phyloP scores from a whole-genome alignment of 2,888 invertebrate genomes.

The Eristalis arbustorum region DNA sequence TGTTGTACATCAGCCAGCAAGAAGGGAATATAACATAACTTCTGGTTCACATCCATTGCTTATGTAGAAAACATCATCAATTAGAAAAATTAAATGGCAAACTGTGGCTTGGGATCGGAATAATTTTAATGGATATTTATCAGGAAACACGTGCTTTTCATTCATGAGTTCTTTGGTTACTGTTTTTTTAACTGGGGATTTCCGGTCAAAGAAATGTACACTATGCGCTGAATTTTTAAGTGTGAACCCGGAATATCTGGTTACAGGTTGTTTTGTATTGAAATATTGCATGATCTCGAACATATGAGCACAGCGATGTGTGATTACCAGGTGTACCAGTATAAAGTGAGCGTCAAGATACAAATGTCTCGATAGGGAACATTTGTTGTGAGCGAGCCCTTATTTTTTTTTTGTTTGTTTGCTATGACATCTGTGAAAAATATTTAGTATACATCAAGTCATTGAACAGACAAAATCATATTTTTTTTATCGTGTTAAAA shows the following conservation, averaged over 20 bases:
- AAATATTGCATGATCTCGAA: conserved; percentile 17
- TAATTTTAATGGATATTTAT: conserved; percentile 9
- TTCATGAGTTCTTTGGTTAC: conserved; percentile 1
- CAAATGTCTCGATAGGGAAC: too few relatives aligned
- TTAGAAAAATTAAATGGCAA: conserved; percentile 28
- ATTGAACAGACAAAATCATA: too few relatives aligned
- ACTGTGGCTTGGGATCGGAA: conserved; percentile 1
- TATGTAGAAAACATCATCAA: conserved; percentile 10
- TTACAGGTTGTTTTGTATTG: background rate
- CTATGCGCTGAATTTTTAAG: background rate
- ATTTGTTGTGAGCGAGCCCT: too few relatives aligned
- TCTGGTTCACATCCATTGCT: background rate
- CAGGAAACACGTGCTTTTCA: conserved; percentile 19
- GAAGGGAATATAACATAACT: background rate
- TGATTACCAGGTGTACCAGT: too few relatives aligned
- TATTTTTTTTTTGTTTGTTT: too few relatives aligned
- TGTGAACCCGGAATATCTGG: background rate
- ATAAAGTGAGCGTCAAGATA: too few relatives aligned
- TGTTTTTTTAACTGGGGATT: background rate
- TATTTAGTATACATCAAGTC: too few relatives aligned
- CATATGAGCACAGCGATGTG: too few relatives aligned
- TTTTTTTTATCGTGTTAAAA: too few relatives aligned
- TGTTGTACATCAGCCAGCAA: background rate
- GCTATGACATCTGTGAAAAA: too few relatives aligned
- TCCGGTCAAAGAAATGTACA: background rate